A percentile compares a stretch with the other conserved stretches of the same genome.
Evolutionary conservation across 2,797 vertebrate species (phyloP).

Genomic region (Coranthus polyacanthus): DNA sequence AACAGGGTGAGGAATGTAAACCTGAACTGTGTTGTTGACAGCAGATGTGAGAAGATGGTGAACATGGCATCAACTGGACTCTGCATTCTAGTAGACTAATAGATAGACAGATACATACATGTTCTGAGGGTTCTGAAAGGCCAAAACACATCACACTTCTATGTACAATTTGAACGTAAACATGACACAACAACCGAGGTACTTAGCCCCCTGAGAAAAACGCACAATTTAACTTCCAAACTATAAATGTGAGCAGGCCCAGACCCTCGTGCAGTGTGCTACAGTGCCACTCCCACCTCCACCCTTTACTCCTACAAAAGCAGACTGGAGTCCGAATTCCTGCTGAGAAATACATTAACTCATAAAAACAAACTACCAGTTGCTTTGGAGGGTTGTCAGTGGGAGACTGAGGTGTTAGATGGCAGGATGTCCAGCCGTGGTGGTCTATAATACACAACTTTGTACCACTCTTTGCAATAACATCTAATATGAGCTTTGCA

Average conservation of each 20-base stretch:
- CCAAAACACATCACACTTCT: conserved; percentile 13
- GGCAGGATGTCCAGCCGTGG: conserved; percentile 3
- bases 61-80: conserved; percentile 29
- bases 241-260: conserved; percentile 3
- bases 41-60: conserved; percentile 42
- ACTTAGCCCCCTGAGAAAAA: conserved; percentile 11
- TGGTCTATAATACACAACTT: background rate
- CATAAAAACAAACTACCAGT: conserved; percentile 60
- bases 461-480: no score
- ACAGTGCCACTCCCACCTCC: background rate
- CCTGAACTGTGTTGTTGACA: conserved; percentile 52
- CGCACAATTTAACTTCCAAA: conserved; percentile 9
- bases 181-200: background rate
- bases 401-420: background rate
- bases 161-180: conserved; percentile 12
- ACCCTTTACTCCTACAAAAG: conserved; percentile 10
- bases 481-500: no score
- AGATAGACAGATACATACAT: conserved; percentile 12
- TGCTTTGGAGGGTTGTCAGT: conserved; percentile 38
- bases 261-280: background rate
- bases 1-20: conserved; percentile 74
- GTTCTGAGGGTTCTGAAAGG: conserved; percentile 10
- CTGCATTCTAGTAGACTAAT: conserved; percentile 9
- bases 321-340: conserved; percentile 56
- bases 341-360: conserved; percentile 67